Conservation (phyloP, 1,140 invertebrate genomes). For the Drosophila carrolli region DNA sequence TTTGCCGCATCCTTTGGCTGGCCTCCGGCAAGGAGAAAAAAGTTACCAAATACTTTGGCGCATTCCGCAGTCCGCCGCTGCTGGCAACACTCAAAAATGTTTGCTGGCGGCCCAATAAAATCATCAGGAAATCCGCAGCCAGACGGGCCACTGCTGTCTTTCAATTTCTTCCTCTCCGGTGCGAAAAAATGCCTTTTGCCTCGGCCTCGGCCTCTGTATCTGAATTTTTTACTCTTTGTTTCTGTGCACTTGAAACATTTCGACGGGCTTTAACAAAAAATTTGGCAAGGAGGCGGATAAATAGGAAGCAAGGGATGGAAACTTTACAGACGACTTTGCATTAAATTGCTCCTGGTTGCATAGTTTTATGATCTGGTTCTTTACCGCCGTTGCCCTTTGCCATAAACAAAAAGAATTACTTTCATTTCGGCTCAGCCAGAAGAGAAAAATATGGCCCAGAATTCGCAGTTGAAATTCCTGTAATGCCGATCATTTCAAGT, state of each 20-base stretch:
- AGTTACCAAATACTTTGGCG: conserved; percentile 76
- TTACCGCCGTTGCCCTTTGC: background rate
- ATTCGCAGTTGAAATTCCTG: conserved; percentile 1
- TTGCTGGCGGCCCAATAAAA: conserved; percentile 80
- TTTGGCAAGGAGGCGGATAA: conserved; percentile 4
- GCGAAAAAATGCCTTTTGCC: conserved; percentile 60
- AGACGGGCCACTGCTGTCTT: conserved; percentile 59
- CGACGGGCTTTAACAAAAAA: conserved; percentile 59
- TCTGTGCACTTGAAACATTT: conserved; percentile 68
- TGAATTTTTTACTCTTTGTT: conserved; percentile 34
- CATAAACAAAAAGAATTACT: conserved; percentile 62
- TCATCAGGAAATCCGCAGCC: conserved; percentile 78
- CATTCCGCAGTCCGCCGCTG: conserved; percentile 74
- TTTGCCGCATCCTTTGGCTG: conserved; percentile 58
- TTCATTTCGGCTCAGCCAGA: conserved; percentile 1
- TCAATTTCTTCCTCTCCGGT: conserved; percentile 54
- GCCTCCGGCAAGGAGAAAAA: conserved; percentile 50
- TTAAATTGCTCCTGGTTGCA: conserved; percentile 59
- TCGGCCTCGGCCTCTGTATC: conserved; percentile 32
- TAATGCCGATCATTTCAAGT: conserved; percentile 30
- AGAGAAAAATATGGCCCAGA: background rate
- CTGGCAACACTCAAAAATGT: conserved; percentile 81
- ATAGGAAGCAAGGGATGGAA: conserved; percentile 22
- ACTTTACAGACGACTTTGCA: conserved; percentile 67
- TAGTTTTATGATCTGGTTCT: conserved; percentile 29